Evolutionary conservation across 1,140 invertebrate genomes (phyloP), one percentile per base, ranked within the genome.

Genomic region (Panagrolaimus sp.): DNA sequence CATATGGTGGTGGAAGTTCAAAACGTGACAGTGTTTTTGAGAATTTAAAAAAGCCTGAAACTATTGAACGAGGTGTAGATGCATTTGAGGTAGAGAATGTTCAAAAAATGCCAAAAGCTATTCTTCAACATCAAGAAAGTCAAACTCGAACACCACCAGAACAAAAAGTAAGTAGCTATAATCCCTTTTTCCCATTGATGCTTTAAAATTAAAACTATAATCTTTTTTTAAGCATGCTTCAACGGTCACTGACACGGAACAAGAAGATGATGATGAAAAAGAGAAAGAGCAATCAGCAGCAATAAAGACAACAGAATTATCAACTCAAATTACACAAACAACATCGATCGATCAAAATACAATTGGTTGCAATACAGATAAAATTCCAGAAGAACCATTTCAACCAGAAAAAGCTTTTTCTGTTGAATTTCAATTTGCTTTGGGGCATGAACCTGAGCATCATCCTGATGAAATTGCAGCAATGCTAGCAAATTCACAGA

Each of bases 341-440:
- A n/a, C 13, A 1, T 11, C 11, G 1, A 57, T 57, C 8, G 51
- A 57, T 25, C 20, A 20, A 20, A 27, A 9, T 23, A 20, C 14
- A 57, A 16, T 57, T 11, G 51, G 20, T n/a, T 20, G 20, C 4
- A 57, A 57, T 23, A 57, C 51, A 4, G 51, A 57, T 23, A 20
- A 71, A 9, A 67, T 73, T n/a, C 68, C 68, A 9, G 68, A 67
- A 42, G 51, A 57, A 62, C 67, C 44, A 0, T 25, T 25, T 9
- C 27, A 25, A 8, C 20, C 20, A 20, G 8, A 11, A 3, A 25
- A 20, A 25, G 27, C 20, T 14, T 23, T 73, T 31, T 45, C 48
- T 20, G 44, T 73, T 25, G 72, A 70, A 47, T 78, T 76, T 25
- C 68, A 76, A 64, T 76, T 75, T 62, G 79, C 76, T 44, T 13